Evolutionary conservation across 2,888 invertebrate species (phyloP), one percentile per base, ranked within the genome.

Genomic region (Macaria liturata): DNA sequence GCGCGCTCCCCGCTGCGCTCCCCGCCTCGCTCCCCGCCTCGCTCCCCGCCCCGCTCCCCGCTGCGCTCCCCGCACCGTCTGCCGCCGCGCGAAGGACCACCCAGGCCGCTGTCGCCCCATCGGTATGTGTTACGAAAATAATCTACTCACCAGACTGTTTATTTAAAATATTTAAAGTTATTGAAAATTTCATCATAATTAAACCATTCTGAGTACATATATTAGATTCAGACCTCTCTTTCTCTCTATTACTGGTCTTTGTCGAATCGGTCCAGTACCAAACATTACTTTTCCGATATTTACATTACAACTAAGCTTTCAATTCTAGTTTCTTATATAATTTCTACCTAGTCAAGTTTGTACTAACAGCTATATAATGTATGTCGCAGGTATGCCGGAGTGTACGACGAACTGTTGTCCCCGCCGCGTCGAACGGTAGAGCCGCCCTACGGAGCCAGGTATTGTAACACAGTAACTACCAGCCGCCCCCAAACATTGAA

Each of bases 391-490:
- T 91, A 78, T 64, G 75, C 85, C 52, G 91, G 91, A 80, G 83
- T 91, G 52, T 91, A 91, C 82, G 90, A 91, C 70, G 91, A 91
- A 84, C 78, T 90, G 78, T 84, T 91, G 83, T 91, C 90, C 70
- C 90, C 91, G 75, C 90, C 90, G 58, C 85, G 90, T 62, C 90
- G 91, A 80, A 88, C 78, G 73, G 84, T 89, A 68, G 91, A 91
- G 78, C 89, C 88, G 80, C 88, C 90, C 54, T 89, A 86, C 75
- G 91, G 89, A 90, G 72, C 88, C 90, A 91, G 91, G 91, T 91
- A 91, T 80, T 85, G 88, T 86, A 84, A 87, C 74, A 85, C 77
- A 86, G 82, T 88, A 88, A 84, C 75, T 88, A 86, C 86, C 79
- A 85, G 78, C 80, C 74, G 72, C 69, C 61, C 74, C 74, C 69